Base-by-base conservation (phyloP, 2,888 invertebrate genomes). In the Spisula solida region DNA sequence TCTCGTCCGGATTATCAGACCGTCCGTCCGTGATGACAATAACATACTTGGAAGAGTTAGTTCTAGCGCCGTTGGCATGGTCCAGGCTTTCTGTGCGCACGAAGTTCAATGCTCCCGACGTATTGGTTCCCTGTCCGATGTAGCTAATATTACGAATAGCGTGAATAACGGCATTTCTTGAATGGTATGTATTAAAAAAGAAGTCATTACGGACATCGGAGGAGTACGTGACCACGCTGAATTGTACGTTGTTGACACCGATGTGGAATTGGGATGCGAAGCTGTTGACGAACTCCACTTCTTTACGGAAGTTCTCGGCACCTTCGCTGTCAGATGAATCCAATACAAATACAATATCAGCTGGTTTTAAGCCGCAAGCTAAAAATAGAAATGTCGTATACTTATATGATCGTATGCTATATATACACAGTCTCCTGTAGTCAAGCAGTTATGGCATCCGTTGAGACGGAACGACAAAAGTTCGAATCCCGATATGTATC, bases 1-100 rank as follows among this genome's bases (percentile, higher is more conserved):
- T 93, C 6, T 70, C 82, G 25, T 87, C 85, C 29, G 90, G 91
- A 66, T 91, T 88, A 48, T 88, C 88, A 2, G 93, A 93, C 16
- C 91, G 89, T 56, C 94, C 94, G 34, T 94, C 92, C 0, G 94
- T 93, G n/a, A 96, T 95, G 4, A 93, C 92, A 34, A 94, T 92
- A 0, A 91, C 93, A 81, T 88, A 95, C 93, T 90, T 94, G 56
- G 90, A 83, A 20, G 93, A 88, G 78, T 91, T 90, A 18, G 56
- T 14, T 10, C 94, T 82, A 0, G 85, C 92, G 16, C 94, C 94
- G 66, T 92, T 78, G 6, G 78, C 41, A 16, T 86, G 80, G 29
- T 51, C 47, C 34, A 93, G 90, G 75, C 84, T 92, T 70, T 93
- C 82, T 14, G 75, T 75, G 4, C 93, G 90, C 16, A 93, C 93